Evolutionary conservation across 2,113 vertebrate genomes (phyloP).

Genomic region (Triplophysa siluroides): DNA sequence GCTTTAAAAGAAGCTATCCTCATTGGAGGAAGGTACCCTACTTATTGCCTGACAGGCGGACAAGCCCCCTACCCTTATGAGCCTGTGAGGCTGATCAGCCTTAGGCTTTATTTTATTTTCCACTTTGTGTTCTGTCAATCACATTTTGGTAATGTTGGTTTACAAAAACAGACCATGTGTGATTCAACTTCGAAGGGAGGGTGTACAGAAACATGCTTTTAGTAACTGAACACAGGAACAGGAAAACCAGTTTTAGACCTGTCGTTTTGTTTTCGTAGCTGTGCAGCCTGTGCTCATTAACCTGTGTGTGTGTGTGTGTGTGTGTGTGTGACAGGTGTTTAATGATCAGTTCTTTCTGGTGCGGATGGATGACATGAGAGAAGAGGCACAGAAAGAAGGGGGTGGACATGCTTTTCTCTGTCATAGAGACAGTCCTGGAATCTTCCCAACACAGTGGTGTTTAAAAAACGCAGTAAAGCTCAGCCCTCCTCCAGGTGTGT

Average conservation of each 20-base stretch:
- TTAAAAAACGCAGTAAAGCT: slow-evolving; percentile 90
- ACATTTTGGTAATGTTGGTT: neutral
- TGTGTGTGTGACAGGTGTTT: slow-evolving; percentile 78
- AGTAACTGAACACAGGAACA: neutral
- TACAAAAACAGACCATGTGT: neutral
- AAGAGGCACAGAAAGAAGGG: slow-evolving; percentile 67
- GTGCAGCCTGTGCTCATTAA: neutral
- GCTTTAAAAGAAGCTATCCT: neutral
- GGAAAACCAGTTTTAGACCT: neutral
- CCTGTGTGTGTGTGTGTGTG: neutral
- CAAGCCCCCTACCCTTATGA: too few species aligned
- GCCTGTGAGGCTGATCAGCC: too few species aligned
- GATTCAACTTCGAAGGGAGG: neutral
- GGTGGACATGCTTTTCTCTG: slow-evolving; percentile 76
- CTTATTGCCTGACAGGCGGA: too few species aligned
- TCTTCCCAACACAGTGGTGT: slow-evolving; percentile 92
- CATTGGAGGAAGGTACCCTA: too few species aligned
- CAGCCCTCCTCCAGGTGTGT: slow-evolving; percentile 84
- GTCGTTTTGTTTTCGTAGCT: neutral
- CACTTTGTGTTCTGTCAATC: neutral
- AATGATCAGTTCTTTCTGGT: slow-evolving; percentile 87
- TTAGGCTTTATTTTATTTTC: neutral
- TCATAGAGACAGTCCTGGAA: slow-evolving; percentile 73
- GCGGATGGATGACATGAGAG: slow-evolving; percentile 87
- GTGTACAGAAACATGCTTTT: neutral